Conservation (phyloP, 2,797 vertebrate genomes). For the Danionella dracula region DNA sequence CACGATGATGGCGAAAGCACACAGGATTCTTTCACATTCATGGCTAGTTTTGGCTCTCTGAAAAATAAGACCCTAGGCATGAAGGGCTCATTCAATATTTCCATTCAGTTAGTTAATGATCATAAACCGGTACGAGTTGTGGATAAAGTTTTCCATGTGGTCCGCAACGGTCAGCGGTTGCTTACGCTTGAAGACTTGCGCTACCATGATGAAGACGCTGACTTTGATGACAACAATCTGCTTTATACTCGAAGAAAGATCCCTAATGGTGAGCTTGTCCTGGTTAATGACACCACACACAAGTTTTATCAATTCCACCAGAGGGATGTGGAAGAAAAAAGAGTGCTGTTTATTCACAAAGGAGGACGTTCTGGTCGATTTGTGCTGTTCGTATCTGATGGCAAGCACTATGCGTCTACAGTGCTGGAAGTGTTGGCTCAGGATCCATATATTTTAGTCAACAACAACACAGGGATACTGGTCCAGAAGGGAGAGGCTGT, state of each 20-base stretch:
- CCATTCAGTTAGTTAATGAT: conserved; percentile 82
- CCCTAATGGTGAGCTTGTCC: conserved; percentile 82
- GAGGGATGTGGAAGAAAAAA: conserved; percentile 74
- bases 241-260: conserved; percentile 81
- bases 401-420: conserved; percentile 78
- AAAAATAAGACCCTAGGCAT: conserved; percentile 35
- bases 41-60: conserved; percentile 51
- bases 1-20: conserved; percentile 84
- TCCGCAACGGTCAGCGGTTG: conserved; percentile 73
- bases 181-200: conserved; percentile 77
- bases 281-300: conserved; percentile 66
- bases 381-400: conserved; percentile 85
- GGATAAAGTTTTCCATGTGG: conserved; percentile 79
- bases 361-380: conserved; percentile 79
- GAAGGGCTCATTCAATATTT: conserved; percentile 73
- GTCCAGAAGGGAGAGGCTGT: conserved; percentile 71
- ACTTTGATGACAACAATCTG: conserved; percentile 82
- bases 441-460: conserved; percentile 73
- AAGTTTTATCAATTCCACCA: conserved; percentile 86
- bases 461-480: conserved; percentile 80
- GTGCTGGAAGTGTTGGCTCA: conserved; percentile 81
- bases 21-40: conserved; percentile 73
- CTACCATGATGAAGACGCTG: conserved; percentile 80
- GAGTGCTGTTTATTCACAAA: conserved; percentile 76
- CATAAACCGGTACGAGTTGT: conserved; percentile 80